A percentile compares a stretch with the other conserved stretches of the same genome.
Evolutionary conservation across 2,797 vertebrate species (phyloP).

Genomic region (Urosaurus nigricauda): DNA sequence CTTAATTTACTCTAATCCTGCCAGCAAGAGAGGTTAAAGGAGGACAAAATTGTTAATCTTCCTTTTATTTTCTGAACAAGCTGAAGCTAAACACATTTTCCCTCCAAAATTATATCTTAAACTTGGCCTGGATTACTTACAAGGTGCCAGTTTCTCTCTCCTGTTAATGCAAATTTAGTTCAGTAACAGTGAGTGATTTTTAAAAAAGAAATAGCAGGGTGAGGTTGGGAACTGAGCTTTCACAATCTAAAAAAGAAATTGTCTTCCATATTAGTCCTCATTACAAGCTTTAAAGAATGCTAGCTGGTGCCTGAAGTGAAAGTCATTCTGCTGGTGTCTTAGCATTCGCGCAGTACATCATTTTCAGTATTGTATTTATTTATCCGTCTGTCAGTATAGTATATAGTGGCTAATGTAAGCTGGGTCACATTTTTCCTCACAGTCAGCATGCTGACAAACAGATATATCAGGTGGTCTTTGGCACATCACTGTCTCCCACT

Average conservation of each 20-base stretch:
- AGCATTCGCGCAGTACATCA: not conserved
- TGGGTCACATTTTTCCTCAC: not conserved
- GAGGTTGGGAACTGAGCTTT: constrained; percentile 1
- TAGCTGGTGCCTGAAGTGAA: constrained; percentile 5
- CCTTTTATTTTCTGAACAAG: not conserved
- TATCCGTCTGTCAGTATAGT: not conserved
- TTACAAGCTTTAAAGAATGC: not conserved
- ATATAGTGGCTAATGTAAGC: not conserved
- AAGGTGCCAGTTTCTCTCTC: not conserved
- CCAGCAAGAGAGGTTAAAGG: not conserved
- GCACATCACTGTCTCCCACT: not conserved
- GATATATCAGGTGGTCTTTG: not conserved
- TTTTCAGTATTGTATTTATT: not conserved
- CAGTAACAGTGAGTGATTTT: not conserved
- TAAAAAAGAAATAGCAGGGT: not conserved
- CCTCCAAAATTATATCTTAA: constrained; percentile 14
- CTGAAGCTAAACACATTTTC: constrained; percentile 1
- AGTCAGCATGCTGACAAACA: not conserved
- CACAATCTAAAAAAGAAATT: constrained; percentile 2
- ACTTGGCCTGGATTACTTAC: not conserved
- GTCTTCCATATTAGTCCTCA: not conserved
- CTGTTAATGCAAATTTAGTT: not conserved
- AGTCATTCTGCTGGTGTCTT: not conserved
- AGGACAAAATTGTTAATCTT: constrained; percentile 10
- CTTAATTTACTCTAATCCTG: not conserved